A percentile compares a stretch with the other conserved stretches of the same genome.
phyloP scores from a whole-genome alignment of 2,888 invertebrate species.

The Pammene fasciana region DNA sequence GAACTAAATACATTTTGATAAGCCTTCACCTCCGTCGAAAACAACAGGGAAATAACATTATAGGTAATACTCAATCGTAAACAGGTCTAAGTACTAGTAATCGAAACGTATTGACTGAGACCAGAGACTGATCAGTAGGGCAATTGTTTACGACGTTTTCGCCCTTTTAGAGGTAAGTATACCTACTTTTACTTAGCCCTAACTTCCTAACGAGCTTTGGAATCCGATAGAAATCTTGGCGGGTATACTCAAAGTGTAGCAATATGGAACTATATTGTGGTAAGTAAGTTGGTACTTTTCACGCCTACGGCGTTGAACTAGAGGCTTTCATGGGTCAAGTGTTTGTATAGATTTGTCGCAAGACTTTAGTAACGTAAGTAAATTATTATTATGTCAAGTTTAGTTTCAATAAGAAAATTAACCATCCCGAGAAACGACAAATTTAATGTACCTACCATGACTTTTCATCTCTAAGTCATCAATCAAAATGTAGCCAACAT shows the following conservation, averaged over 20 bases:
- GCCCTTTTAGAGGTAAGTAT: not conserved
- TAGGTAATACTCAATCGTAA: slow-evolving; percentile 24
- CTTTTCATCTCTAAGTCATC: not conserved
- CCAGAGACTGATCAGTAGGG: no score
- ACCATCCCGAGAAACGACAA: not conserved
- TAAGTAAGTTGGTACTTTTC: not conserved
- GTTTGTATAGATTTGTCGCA: not conserved
- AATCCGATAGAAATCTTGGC: not conserved
- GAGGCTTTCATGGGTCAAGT: no score
- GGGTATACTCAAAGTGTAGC: slow-evolving; percentile 4
- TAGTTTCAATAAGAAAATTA: not conserved
- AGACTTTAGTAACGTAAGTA: no score
- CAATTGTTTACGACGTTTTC: not conserved
- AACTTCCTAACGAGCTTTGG: not conserved
- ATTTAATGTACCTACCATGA: no score
- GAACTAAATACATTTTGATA: slow-evolving; percentile 72
- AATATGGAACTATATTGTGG: not conserved
- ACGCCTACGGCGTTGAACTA: not conserved
- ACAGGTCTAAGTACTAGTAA: slow-evolving; percentile 17
- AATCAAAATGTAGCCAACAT: not conserved
- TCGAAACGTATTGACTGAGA: not conserved
- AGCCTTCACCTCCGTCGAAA: slow-evolving; percentile 47
- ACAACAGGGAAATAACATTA: slow-evolving; percentile 42
- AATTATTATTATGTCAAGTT: not conserved
- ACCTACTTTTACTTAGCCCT: not conserved